Base-by-base conservation (phyloP, 2,113 vertebrate species). In the Coptodon bakossiorum region DNA sequence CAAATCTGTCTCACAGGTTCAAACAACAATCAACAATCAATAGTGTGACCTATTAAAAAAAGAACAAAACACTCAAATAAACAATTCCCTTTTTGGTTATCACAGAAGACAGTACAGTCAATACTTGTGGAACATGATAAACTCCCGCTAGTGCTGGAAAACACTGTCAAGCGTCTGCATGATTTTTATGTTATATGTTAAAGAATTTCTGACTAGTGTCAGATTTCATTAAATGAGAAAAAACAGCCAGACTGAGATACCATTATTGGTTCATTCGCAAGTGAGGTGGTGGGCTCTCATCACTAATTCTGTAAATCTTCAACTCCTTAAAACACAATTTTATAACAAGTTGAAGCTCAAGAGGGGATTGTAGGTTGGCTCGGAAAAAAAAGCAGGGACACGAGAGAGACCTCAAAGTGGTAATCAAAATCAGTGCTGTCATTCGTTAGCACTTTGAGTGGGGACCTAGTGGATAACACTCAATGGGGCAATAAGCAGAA, bases 381-480 rank as follows among this genome's bases (percentile, higher is more conserved):
- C 45, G 8, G 52, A 82, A 63, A 85, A 3, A 68, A 31, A 38
- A 56, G 83, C 31, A 5, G 76, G 54, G 45, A 45, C 85, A 91
- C 29, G 88, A 82, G 90, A 66, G 89, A 84, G 88, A 59, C 78
- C 86, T 92, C 86, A 91, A 89, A 91, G 92, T 88, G 85, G 76
- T 94, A 88, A 93, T 95, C 84, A 92, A 90, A 93, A 93, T 90
- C 89, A 91, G 86, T 76, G 89, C 81, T 86, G 93, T 93, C 85
- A 66, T 94, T 94, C 73, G 66, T 88, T 89, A 91, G 86, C 87
- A 73, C 91, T 89, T 53, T 53, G 90, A 86, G 84, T 83, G 45
- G 83, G 81, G 92, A 88, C 84, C 91, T 93, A 86, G 87, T 82
- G 80, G 86, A 91, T 89, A 89, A 93, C 85, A 90, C 89, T 92